Evolutionary conservation across 2,113 vertebrate genomes (phyloP).

Genomic region (Lasiurus borealis): DNA sequence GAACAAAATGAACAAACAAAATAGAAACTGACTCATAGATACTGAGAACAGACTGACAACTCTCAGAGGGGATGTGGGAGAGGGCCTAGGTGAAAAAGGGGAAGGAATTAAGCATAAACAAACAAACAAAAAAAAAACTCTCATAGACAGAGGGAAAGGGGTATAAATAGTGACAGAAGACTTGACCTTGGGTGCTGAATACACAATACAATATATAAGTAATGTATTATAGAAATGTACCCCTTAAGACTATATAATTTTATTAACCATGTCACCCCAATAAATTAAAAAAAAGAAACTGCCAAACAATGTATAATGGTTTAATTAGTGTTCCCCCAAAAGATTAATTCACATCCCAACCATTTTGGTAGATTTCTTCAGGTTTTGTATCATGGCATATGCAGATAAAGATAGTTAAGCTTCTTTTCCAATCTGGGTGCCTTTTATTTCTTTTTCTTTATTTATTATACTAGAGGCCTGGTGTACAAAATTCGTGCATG

Average conservation of each 20-base stretch:
- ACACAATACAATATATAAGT: background rate
- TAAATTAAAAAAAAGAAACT: background rate
- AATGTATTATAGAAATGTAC: background rate
- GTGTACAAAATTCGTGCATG: too few species aligned
- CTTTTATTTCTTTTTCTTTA: slow-evolving; percentile 7
- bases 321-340: background rate
- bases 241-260: background rate
- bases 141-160: background rate
- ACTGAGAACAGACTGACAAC: background rate
- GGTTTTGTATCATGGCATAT: background rate
- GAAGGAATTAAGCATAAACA: background rate
- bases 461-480: background rate
- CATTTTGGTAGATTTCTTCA: background rate
- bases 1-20: background rate
- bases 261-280: background rate
- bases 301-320: background rate
- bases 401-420: background rate
- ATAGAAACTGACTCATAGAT: background rate
- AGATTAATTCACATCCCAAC: background rate
- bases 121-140: too few species aligned
- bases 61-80: background rate
- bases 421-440: background rate
- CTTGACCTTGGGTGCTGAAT: background rate
- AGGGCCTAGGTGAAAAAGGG: background rate
- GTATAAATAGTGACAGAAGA: background rate